phyloP scores from a whole-genome alignment of 1,140 invertebrate genomes.

The Cardiocondyla obscurior region DNA sequence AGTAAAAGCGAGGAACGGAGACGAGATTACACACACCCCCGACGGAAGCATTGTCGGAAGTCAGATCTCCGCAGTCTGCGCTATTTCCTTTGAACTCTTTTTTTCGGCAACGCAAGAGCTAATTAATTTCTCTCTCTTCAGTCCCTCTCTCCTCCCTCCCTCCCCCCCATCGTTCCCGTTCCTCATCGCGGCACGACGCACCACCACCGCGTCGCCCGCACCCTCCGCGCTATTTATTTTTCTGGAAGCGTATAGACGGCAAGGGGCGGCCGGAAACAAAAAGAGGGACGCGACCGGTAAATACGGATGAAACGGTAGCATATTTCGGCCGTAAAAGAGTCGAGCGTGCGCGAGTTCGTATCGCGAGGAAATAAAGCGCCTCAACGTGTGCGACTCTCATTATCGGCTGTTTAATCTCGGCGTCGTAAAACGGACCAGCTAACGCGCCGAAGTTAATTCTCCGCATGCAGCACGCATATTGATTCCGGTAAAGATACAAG shows the following conservation, averaged over 20 bases:
- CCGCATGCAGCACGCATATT: background rate
- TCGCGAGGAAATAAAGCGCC: background rate
- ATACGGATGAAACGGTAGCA: background rate
- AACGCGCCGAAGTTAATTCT: background rate
- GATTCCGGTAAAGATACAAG: constrained; percentile 11
- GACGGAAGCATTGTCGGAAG: constrained; percentile 61
- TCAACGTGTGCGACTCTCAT: background rate
- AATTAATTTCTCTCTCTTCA: constrained; percentile 76
- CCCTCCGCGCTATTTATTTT: constrained; percentile 73
- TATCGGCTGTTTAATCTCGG: background rate
- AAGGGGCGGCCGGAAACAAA: background rate
- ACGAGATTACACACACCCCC: constrained; percentile 60
- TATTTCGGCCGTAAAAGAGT: background rate
- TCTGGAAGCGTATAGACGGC: constrained; percentile 26
- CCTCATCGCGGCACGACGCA: background rate
- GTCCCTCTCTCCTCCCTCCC: constrained; percentile 61
- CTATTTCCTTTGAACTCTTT: constrained; percentile 78
- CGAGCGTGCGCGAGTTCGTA: background rate
- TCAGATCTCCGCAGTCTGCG: constrained; percentile 68
- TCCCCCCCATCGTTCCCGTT: background rate
- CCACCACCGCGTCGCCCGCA: background rate
- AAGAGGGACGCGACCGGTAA: constrained; percentile 5
- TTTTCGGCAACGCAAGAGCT: constrained; percentile 74
- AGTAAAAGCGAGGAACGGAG: constrained; percentile 2
- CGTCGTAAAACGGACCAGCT: background rate